phyloP scores from a whole-genome alignment of 2,888 invertebrate genomes.

The Rugalucina vietnamica region DNA sequence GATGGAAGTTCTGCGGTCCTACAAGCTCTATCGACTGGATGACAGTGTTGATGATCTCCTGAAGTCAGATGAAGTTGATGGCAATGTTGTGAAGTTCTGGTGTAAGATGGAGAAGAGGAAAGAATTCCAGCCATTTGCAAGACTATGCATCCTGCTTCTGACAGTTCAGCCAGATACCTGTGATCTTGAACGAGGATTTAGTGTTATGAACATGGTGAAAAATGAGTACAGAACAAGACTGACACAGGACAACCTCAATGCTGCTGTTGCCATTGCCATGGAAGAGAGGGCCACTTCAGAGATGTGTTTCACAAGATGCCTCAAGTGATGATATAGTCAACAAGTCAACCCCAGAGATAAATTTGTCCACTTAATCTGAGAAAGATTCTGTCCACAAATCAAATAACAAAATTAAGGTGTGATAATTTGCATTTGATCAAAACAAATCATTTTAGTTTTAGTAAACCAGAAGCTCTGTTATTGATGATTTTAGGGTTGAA shows the following conservation, averaged over 20 bases:
- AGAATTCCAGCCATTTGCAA: background rate
- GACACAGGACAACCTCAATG: background rate
- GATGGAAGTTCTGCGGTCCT: background rate
- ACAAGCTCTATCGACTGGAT: constrained; percentile 3
- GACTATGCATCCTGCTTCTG: background rate
- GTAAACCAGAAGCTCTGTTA: background rate
- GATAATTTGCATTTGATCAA: background rate
- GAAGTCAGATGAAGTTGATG: background rate
- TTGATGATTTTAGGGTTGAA: background rate
- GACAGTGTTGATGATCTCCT: background rate
- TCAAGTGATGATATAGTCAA: no score
- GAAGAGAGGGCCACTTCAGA: background rate
- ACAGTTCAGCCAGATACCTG: background rate
- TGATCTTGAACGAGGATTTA: background rate
- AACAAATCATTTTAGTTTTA: no score
- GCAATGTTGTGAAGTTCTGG: background rate
- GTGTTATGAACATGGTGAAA: background rate
- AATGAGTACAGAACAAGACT: background rate
- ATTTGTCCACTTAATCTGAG: no score
- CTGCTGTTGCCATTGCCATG: background rate
- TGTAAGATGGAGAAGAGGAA: background rate
- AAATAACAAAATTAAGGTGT: background rate
- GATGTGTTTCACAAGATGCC: background rate
- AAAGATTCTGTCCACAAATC: constrained; percentile 1
- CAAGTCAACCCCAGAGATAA: no score